These are phyloP conservation scores for Ophion slaviceki DNA, from an alignment of 2,888 invertebrate genomes.

Conservation along the genomic window DNA sequence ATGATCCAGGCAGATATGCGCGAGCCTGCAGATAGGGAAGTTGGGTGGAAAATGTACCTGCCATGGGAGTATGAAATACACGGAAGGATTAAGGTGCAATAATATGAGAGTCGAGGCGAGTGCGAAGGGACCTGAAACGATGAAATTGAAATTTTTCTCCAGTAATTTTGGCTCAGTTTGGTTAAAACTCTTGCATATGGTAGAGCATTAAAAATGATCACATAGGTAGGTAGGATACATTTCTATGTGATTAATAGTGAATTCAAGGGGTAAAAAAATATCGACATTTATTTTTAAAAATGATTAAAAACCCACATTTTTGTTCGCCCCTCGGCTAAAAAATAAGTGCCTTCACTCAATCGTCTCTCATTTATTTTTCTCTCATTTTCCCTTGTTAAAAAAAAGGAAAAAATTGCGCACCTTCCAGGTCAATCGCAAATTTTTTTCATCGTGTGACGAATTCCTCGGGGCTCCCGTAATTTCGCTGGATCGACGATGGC, in stretches of 20 bases:
- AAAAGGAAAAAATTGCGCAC: no score
- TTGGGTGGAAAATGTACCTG: conserved; percentile 50
- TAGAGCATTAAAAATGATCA: no score
- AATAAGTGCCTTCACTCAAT: no score
- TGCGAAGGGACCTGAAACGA: background rate
- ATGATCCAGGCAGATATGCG: conserved; percentile 38
- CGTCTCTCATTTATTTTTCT: no score
- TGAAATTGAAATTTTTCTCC: background rate
- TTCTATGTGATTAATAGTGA: no score
- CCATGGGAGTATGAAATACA: conserved; percentile 17
- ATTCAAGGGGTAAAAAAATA: background rate
- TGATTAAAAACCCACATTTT: background rate
- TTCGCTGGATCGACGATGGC: background rate
- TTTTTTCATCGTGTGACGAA: background rate
- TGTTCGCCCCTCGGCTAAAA: background rate
- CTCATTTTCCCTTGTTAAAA: no score
- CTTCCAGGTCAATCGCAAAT: no score
- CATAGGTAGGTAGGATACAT: no score
- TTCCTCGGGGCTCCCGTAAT: background rate
- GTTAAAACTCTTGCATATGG: no score
- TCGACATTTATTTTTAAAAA: background rate
- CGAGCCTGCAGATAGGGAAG: conserved; percentile 34
- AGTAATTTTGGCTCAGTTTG: background rate
- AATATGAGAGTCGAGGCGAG: background rate
- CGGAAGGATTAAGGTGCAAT: background rate